Conservation (phyloP, 2,797 vertebrate genomes). For the Danio kyathit region DNA sequence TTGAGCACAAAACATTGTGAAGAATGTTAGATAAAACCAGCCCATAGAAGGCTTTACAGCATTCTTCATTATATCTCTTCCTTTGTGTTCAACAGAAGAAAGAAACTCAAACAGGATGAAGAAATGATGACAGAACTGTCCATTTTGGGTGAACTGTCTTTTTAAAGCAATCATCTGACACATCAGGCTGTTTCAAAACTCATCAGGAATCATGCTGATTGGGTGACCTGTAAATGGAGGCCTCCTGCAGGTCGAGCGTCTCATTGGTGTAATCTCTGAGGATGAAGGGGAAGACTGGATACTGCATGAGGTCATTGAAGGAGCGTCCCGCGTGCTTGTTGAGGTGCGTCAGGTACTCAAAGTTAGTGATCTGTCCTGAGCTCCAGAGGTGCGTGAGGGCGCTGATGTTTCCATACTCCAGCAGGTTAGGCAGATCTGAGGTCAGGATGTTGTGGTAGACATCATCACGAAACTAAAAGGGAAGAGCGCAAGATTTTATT, state of each 20-base stretch:
- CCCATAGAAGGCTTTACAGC: no score
- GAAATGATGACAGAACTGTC: no score
- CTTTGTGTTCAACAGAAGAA: no score
- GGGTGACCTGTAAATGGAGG: slow-evolving; percentile 87
- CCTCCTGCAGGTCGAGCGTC: slow-evolving; percentile 89
- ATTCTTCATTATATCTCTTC: no score
- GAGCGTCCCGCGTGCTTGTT: slow-evolving; percentile 99
- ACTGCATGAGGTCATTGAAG: slow-evolving; percentile 99
- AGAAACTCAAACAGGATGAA: no score
- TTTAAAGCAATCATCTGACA: no score
- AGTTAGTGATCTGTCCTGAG: slow-evolving; percentile 97
- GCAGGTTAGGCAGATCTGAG: slow-evolving; percentile 94
- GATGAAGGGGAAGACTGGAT: slow-evolving; percentile 98
- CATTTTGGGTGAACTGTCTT: no score
- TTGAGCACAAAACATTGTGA: no score
- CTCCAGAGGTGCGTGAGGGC: slow-evolving; percentile 97
- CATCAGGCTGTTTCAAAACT: neutral
- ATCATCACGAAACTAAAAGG: slow-evolving; percentile 90
- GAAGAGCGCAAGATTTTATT: no score
- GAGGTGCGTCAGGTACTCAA: slow-evolving; percentile 97
- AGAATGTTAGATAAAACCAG: no score
- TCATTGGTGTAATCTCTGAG: slow-evolving; percentile 93
- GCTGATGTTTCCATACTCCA: slow-evolving; percentile 97
- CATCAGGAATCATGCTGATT: neutral
- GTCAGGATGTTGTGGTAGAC: slow-evolving; percentile 96